phyloP scores from a whole-genome alignment of 2,888 invertebrate genomes.

The Drosophila atripex region DNA sequence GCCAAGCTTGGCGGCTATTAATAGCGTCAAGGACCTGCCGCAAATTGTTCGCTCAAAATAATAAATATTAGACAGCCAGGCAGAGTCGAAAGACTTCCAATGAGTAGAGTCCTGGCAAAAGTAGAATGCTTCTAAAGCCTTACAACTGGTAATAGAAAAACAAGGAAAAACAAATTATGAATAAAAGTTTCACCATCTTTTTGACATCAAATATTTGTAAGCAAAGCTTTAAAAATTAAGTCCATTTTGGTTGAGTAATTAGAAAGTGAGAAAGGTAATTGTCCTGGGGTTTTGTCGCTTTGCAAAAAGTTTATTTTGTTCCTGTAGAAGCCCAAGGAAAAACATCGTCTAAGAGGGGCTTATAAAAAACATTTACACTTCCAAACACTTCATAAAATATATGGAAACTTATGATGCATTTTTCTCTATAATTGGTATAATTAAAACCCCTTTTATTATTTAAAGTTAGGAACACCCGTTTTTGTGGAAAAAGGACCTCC shows the following conservation, averaged over 20 bases:
- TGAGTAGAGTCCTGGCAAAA: too few relatives aligned
- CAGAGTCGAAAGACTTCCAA: background rate
- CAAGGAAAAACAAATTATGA: too few relatives aligned
- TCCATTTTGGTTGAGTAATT: constrained; percentile 1
- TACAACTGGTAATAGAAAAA: too few relatives aligned
- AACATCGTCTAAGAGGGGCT: background rate
- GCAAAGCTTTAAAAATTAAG: background rate
- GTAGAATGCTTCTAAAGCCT: too few relatives aligned
- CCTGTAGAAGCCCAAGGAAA: constrained; percentile 1
- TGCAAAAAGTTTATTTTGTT: constrained; percentile 43
- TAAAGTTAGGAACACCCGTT: background rate
- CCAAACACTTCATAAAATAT: background rate
- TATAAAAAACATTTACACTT: background rate
- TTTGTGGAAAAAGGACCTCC: background rate
- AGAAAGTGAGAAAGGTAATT: constrained; percentile 12
- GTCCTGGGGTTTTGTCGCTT: constrained; percentile 23
- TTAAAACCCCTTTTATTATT: background rate
- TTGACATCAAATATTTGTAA: background rate
- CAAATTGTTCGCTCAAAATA: constrained; percentile 37
- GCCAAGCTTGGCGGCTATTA: constrained; percentile 29
- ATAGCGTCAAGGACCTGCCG: constrained; percentile 37
- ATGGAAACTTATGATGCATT: background rate
- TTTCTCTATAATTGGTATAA: background rate
- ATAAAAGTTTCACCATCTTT: too few relatives aligned
- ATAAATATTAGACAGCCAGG: constrained; percentile 30